Base-by-base conservation (phyloP, 2,797 vertebrate species). In the Galaxias olidus region DNA sequence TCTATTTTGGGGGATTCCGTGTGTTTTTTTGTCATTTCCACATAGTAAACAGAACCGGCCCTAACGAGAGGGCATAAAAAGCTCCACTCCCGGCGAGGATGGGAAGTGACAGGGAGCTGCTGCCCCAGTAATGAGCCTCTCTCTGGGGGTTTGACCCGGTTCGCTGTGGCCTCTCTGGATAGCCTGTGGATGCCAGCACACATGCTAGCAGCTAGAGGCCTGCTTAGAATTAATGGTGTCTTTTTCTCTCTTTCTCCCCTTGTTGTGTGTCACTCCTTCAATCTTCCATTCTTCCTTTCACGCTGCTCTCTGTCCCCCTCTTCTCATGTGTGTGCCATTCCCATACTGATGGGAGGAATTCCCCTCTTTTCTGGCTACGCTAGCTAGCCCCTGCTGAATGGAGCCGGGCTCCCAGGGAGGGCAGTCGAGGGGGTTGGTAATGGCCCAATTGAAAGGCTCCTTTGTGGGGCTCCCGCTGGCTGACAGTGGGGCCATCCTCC, bases 401-500 rank as follows among this genome's bases (percentile, higher is more conserved):
- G 76, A 69, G 73, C 70, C 41, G 44, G 61, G 30, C 30, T 30
- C 30, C 30, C 30, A 67, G 64, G 68, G 42, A 9, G 9, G 74
- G 69, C 62, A 40, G 10, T 41, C 42, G 17, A 17, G 19, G 7
- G 59, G n/a, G 45, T n/a, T 63, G 67, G 75, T 75, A 77, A 71
- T 78, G 70, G 71, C 67, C 8, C 63, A 78, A 71, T n/a, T 88
- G 81, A 88, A 90, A 84, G 78, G 68, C 52, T 79, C 83, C 85
- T 88, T 87, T 91, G 85, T 87, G 77, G 78, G 71, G 66, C 52
- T 75, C 89, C 92, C 88, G 91, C 90, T 91, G 83, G 87, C 93
- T 93, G 91, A 92, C 92, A 93, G 91, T 89, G 89, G 88, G 83
- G 81, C 87, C 85, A 89, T 90, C 89, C 91, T 87, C 77, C 83